Evolutionary conservation across 1,140 invertebrate genomes (phyloP).

Genomic region (Atta colombica): DNA sequence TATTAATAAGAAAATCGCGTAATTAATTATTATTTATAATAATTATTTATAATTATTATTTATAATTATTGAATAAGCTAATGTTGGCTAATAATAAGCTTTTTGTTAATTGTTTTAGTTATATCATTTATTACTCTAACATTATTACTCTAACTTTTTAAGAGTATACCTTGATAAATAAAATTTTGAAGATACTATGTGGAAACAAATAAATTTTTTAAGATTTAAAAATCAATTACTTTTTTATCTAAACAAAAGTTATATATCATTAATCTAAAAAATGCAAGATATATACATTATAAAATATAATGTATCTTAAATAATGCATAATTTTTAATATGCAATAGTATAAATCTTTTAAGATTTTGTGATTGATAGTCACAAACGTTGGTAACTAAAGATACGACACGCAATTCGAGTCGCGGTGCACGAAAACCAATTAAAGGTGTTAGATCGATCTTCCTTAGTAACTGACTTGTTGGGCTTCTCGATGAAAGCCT

Average conservation of each 20-base stretch:
- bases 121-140: neutral
- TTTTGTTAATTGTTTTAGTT: neutral
- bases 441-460: conserved; percentile 78
- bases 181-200: neutral
- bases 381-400: conserved; percentile 54
- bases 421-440: conserved; percentile 70
- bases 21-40: neutral
- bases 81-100: neutral
- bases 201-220: neutral
- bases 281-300: neutral
- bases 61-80: neutral
- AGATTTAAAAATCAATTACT: neutral
- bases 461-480: conserved; percentile 76
- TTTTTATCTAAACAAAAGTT: neutral
- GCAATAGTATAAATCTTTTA: neutral
- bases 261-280: neutral
- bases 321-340: conserved; percentile 1
- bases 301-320: neutral
- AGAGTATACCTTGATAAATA: neutral
- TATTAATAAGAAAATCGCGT: neutral
- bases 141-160: neutral
- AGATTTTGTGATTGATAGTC: conserved; percentile 43
- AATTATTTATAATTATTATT: neutral
- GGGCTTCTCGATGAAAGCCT: conserved; percentile 46
- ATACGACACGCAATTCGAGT: conserved; percentile 69